Evolutionary conservation across 1,140 invertebrate genomes (phyloP).

Genomic region (Homalodisca vitripennis): DNA sequence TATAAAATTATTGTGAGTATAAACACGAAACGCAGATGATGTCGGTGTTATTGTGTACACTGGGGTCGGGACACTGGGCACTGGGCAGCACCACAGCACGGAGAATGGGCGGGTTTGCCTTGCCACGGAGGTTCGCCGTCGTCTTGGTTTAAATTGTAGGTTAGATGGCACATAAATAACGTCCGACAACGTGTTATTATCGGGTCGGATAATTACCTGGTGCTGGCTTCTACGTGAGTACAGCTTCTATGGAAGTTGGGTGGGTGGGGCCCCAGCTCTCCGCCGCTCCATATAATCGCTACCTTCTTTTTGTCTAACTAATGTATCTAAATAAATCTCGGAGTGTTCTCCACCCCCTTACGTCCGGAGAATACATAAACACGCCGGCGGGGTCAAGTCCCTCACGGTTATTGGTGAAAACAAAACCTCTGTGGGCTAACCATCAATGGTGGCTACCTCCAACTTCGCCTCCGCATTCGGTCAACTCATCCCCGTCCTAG

Average conservation of each 20-base stretch:
- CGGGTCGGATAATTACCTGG: constrained; percentile 31
- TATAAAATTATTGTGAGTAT: too few species aligned
- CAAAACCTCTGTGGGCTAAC: not conserved
- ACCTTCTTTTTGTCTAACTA: constrained; percentile 27
- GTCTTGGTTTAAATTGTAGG: constrained; percentile 34
- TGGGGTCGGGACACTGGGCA: too few species aligned
- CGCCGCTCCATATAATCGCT: constrained; percentile 21
- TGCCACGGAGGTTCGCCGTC: constrained; percentile 18
- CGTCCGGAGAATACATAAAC: constrained; percentile 16
- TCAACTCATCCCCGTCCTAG: too few species aligned
- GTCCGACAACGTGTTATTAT: constrained; percentile 29
- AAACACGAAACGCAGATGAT: too few species aligned
- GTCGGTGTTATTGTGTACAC: too few species aligned
- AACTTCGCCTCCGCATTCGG: too few species aligned
- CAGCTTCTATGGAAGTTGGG: constrained; percentile 34
- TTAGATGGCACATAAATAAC: constrained; percentile 35
- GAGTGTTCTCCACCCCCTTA: constrained; percentile 11
- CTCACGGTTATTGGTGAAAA: constrained; percentile 14
- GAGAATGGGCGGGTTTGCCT: constrained; percentile 22
- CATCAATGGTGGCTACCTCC: not conserved
- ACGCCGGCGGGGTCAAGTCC: not conserved
- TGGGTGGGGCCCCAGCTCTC: constrained; percentile 23
- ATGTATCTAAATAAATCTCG: constrained; percentile 26
- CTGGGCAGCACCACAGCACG: not conserved
- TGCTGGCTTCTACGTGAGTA: constrained; percentile 28